Evolutionary conservation across 2,888 invertebrate genomes (phyloP), one percentile per base, ranked within the genome.

Genomic region (Orgyia antiqua): DNA sequence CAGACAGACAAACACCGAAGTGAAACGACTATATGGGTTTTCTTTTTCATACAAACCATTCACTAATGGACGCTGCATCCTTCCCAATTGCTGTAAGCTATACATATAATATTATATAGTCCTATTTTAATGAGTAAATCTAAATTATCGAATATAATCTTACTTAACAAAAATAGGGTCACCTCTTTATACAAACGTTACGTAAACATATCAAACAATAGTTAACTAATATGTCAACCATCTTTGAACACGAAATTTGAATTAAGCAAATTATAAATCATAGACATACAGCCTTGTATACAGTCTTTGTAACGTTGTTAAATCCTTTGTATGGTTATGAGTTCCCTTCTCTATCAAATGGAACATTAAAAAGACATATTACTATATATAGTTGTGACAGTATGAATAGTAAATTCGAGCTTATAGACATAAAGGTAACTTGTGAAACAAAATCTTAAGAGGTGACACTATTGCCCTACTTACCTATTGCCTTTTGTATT

Each of bases 361-460:
- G 65, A 62, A 58, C 77, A 84, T 80, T 83, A 86, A 71, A 75
- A 82, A 80, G 80, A 84, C 68, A 73, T 74, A 86, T 84, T 66
- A 63, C 73, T 65, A 58, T 74, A 70, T 71, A 71, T 68, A 75
- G 69, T 64, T 80, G 77, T 77, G 79, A 74, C 56, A 51, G 54
- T 33, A 53, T 77, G 79, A 80, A 83, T 82, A 51, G 75, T 55
- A 63, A 71, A 72, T 72, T 61, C 63, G 30, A 27, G 27, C 27
- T 17, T 39, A 31, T 18, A 20, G 21, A 19, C 20, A 26, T 15
- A 30, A 24, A 27, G 15, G 15, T 6, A 15, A 15, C 4, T 21
- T 10, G 34, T 27, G 26, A 29, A 36, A 42, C 42, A 51, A 51
- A 37, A 29, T 39, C 24, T 17, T 50, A 52, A 36, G 35, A 26